phyloP scores from a whole-genome alignment of 2,113 vertebrate species.

The Columbina picui region DNA sequence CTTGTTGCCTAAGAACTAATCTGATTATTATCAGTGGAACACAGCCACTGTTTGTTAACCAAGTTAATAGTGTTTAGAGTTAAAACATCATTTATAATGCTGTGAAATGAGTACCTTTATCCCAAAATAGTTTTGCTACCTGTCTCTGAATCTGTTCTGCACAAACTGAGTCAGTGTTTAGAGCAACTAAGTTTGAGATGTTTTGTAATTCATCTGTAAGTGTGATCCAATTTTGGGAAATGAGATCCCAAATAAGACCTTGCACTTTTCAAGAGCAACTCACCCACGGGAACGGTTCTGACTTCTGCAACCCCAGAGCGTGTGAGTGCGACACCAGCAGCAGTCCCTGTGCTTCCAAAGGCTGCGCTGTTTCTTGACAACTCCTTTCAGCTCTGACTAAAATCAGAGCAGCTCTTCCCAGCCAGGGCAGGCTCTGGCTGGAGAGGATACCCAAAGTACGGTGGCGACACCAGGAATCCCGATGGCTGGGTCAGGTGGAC shows the following conservation, averaged over 20 bases:
- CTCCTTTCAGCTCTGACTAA: constrained; percentile 85
- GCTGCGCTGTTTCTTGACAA: accelerated
- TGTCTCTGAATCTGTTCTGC: not conserved
- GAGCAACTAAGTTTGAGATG: not conserved
- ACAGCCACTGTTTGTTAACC: not conserved
- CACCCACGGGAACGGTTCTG: not conserved
- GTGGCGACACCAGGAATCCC: constrained; percentile 86
- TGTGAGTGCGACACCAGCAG: not conserved
- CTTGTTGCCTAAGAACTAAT: not conserved
- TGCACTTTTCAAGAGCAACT: not conserved
- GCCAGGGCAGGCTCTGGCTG: constrained; percentile 84
- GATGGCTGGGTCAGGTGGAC: constrained; percentile 79
- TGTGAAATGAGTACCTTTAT: not conserved
- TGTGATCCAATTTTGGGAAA: not conserved
- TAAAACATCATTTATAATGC: not conserved
- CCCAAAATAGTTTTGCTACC: not conserved
- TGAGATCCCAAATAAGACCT: not conserved
- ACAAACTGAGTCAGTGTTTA: not conserved
- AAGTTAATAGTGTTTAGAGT: not conserved
- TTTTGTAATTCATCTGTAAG: not conserved
- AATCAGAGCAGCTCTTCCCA: constrained; percentile 88
- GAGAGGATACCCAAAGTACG: constrained; percentile 88
- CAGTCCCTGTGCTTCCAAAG: not conserved
- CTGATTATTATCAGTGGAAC: not conserved
- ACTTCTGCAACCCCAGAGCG: not conserved